Base-by-base conservation (phyloP, 1,140 invertebrate genomes). In the Drosophila erecta region DNA sequence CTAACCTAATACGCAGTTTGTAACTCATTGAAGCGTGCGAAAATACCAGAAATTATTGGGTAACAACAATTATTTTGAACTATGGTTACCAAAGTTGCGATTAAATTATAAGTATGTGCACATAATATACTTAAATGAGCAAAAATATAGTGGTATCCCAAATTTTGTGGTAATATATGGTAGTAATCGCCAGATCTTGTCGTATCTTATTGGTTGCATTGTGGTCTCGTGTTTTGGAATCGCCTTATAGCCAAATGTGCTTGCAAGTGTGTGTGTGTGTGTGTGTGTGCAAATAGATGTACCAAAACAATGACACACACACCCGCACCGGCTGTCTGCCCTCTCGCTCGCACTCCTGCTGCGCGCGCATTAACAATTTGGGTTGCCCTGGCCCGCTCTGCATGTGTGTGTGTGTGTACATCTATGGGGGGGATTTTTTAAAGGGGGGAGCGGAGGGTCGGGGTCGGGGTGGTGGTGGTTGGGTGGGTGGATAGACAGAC, bases 241-340 rank as follows among this genome's bases (percentile, higher is more conserved):
- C 17, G 22, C 40, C 30, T 67, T 30, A 35, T n/a, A 20, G 35
- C 10, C 35, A 10, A 24, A 24, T 24, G 24, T 14, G 12, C 30
- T 30, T 37, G 22, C 14, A 22, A 17, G 44, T 7, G 44, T 49
- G 24, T 35, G 35, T 11, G 43, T 53, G n/a, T n/a, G n/a, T n/a
- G n/a, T n/a, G 64, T 77, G 83, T 87, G 86, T 78, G 81, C 79
- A 87, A 87, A 79, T 87, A 87, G 74, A 81, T 74, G 78, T 86
- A 87, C 76, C 83, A 86, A 86, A 86, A 86, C 83, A 86, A 87
- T 87, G 74, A 86, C 58, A 85, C 56, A 76, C 71, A 83, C 60
- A 75, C 53, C 37, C 14, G 44, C 41, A 65, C 46, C 62, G 41
- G 35, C 56, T 69, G 38, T 37, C 51, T 38, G 51, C 66, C 43